Evolutionary conservation across 2,113 vertebrate genomes (phyloP), one percentile per base, ranked within the genome.

Genomic region (Pollachius pollachius): DNA sequence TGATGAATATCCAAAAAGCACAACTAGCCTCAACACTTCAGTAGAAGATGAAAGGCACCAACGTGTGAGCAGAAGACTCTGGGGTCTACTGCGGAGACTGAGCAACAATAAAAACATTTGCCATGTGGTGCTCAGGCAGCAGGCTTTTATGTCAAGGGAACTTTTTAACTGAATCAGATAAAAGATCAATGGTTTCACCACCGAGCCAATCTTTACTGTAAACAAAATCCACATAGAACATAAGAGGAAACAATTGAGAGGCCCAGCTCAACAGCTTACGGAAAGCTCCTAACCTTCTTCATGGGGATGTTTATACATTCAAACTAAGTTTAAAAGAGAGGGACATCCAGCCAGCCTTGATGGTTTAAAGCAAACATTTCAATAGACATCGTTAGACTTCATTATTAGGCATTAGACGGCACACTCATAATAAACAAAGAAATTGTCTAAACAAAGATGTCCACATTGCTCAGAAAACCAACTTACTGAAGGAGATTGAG

Each of bases 241-340:
- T 70, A 61, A 70, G 62, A 74, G 87, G 86, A 89, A 89, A 76
- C 74, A 0, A 79, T 84, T 85, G 79, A 75, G 76, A 75, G 75
- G 62, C 25, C 73, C 72, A 66, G 30, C 67, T 72, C 69, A 75
- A 81, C 65, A 82, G 77, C 76, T 84, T 68, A 56, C 69, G n/a
- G 54, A 57, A 68, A 78, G 85, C 73, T 23, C 74, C 72, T 19
- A 1, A 18, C 27, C 64, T 60, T 54, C 76, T 18, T 37, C 64
- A 48, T 12, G 59, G 79, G 64, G 21, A 63, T 13, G 68, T 80
- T 80, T 69, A 63, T 17, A 8, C 48, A 70, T 67, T 70, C 71
- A 79, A 69, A 79, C 16, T 5, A 2, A 48, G 41, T 48, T 48
- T 48, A 48, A 48, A 48, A 48, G 41, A 48, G 41, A 48, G 41